These are phyloP conservation scores for Pandion haliaetus DNA, from an alignment of 2,113 vertebrate genomes.

Conservation along the genomic window DNA sequence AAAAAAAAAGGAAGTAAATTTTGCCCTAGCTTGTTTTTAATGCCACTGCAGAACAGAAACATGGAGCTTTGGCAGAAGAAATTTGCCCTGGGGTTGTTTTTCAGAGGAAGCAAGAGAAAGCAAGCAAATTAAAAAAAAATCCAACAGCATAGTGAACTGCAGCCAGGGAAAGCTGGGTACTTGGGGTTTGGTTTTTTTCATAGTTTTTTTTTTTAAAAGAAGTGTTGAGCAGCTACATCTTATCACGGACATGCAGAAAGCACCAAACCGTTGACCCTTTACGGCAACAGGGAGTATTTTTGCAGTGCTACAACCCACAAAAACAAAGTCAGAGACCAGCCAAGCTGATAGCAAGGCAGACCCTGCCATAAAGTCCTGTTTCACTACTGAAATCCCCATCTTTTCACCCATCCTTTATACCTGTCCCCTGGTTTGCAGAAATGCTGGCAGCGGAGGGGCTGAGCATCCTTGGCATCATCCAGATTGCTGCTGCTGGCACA, in stretches of 20 bases:
- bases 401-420: not conserved
- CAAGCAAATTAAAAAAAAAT: not conserved
- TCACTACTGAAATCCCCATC: not conserved
- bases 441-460: not conserved
- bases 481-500: not conserved
- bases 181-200: not conserved
- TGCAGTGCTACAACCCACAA: not conserved
- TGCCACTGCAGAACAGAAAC: not conserved
- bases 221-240: not conserved
- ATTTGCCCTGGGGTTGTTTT: not conserved
- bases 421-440: not conserved
- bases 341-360: not conserved
- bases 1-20: not conserved
- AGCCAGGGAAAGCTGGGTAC: not conserved
- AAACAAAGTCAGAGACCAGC: not conserved
- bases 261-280: not conserved
- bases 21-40: not conserved
- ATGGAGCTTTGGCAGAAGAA: not conserved
- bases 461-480: not conserved
- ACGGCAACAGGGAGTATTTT: not conserved
- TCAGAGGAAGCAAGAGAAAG: not conserved
- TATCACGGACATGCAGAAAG: not conserved
- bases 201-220: not conserved
- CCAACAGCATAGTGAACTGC: not conserved
- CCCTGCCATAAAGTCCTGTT: not conserved